Conservation (phyloP, 2,797 vertebrate genomes). For the Gadopsis bispinosus region DNA sequence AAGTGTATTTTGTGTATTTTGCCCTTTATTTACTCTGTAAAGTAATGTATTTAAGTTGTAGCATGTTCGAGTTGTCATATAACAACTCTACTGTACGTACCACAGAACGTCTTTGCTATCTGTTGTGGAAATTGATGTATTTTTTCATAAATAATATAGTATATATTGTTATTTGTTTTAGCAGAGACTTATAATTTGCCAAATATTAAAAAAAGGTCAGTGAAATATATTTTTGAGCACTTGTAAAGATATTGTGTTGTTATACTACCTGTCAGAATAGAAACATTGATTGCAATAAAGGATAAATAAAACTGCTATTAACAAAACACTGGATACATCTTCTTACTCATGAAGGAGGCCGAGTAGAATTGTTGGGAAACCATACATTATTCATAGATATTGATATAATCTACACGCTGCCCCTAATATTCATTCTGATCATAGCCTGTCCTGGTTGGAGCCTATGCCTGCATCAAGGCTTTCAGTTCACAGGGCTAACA, state of each 20-base stretch:
- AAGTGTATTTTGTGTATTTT: constrained; percentile 12
- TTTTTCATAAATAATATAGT: constrained; percentile 76
- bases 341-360: not conserved
- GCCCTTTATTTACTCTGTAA: not conserved
- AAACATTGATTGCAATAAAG: constrained; percentile 66
- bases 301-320: constrained; percentile 22
- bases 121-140: constrained; percentile 72
- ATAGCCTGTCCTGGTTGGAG: not conserved
- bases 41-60: constrained; percentile 34
- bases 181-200: constrained; percentile 61
- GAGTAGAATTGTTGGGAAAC: not conserved
- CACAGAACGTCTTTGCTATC: constrained; percentile 43
- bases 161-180: constrained; percentile 64
- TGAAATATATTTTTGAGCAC: constrained; percentile 72
- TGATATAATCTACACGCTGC: not conserved
- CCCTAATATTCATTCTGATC: not conserved
- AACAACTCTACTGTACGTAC: constrained; percentile 44
- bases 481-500: not conserved
- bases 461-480: not conserved
- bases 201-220: constrained; percentile 56
- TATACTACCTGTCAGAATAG: constrained; percentile 51
- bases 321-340: not conserved
- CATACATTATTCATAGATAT: not conserved
- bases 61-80: constrained; percentile 36
- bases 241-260: constrained; percentile 63